These are phyloP conservation scores for Macrosoma leucophasiata DNA, from an alignment of 2,888 invertebrate species.

Conservation along the genomic window DNA sequence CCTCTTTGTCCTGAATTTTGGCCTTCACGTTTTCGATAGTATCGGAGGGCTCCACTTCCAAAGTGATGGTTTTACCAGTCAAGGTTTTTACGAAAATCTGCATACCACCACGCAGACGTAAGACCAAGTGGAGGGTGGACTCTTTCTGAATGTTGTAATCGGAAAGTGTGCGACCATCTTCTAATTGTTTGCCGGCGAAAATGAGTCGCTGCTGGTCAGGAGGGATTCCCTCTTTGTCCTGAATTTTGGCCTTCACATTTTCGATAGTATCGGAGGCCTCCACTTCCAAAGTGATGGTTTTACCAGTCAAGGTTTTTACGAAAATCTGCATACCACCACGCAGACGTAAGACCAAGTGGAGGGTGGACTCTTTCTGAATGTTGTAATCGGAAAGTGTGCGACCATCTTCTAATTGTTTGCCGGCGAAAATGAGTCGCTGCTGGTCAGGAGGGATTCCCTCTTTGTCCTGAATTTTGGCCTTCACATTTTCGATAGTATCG, in stretches of 20 bases:
- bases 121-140: conserved; percentile 27
- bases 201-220: conserved; percentile 36
- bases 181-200: too few species aligned
- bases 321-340: conserved; percentile 48
- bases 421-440: conserved; percentile 34
- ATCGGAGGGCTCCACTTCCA: conserved; percentile 32
- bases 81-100: conserved; percentile 33
- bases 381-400: conserved; percentile 37
- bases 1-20: conserved; percentile 29
- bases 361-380: conserved; percentile 43
- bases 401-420: too few species aligned
- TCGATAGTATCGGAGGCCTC: conserved; percentile 30
- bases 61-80: conserved; percentile 38
- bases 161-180: conserved; percentile 19
- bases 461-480: conserved; percentile 37
- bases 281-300: conserved; percentile 37
- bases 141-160: conserved; percentile 23
- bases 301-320: conserved; percentile 37
- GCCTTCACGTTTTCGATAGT: conserved; percentile 32
- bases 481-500: conserved; percentile 36
- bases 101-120: conserved; percentile 35
- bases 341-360: conserved; percentile 36
- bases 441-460: conserved; percentile 38
- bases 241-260: conserved; percentile 21
- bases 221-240: conserved; percentile 31